Evolutionary conservation across 23 tunicate genomes (phyloP), one percentile per base, ranked within the genome.

Genomic region (Aplidium turbinatum): DNA sequence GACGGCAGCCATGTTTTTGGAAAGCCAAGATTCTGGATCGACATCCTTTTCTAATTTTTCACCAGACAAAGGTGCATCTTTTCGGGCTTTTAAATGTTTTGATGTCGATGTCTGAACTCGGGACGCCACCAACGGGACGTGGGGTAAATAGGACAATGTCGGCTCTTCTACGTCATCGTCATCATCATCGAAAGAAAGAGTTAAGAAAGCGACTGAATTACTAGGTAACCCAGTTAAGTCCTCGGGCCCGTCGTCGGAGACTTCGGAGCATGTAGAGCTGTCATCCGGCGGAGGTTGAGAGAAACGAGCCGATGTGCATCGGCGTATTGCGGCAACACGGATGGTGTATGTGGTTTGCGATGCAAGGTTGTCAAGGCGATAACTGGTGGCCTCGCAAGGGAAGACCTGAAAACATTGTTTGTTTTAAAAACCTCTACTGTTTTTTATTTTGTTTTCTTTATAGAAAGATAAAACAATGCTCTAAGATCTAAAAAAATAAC

Each of bases 1-100:
- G 30, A 66, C 46, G 18, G 57, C 68, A 28, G 86, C 51, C 13
- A 22, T 72, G 52, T 45, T 70, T 1, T 70, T 57, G 35, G 58
- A 70, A 31, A 71, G 63, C 45, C 67, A 55, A 47, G 50, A 27
- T 31, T 36, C 62, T 24, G 73, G 33, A 36, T 40, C 71, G 1
- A 45, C 57, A 1, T 13, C 16, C 53, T 4, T 35, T n/a, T n/a
- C n/a, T n/a, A n/a, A n/a, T n/a, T n/a, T n/a, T n/a, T n/a, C n/a
- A n/a, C n/a, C n/a, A n/a, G n/a, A n/a, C n/a, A n/a, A n/a, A n/a
- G n/a, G n/a, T n/a, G n/a, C n/a, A n/a, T n/a, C n/a, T n/a, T n/a
- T n/a, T n/a, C n/a, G n/a, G n/a, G n/a, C n/a, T n/a, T n/a, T n/a
- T n/a, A n/a, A n/a, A n/a, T n/a, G 50, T 45, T 45, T 16, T 45